Percentiles rank a stretch among this genome's conserved stretches.
These are phyloP conservation scores for Toxotes chatareus DNA, from an alignment of 2,113 vertebrate species.

Conservation along the genomic window DNA sequence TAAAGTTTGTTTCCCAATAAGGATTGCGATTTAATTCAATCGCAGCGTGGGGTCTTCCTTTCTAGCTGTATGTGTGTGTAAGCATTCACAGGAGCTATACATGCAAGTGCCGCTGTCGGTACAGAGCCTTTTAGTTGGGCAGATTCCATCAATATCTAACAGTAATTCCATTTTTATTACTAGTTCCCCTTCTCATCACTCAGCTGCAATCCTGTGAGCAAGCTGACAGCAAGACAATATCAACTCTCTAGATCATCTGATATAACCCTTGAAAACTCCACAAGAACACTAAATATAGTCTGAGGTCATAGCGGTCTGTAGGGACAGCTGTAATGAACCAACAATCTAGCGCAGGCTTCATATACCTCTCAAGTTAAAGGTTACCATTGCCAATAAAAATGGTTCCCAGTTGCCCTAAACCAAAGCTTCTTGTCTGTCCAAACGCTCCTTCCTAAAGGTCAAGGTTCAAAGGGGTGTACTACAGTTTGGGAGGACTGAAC, in stretches of 20 bases:
- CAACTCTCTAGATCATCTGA: constrained; percentile 43
- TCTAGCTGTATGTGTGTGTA: constrained; percentile 4
- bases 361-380: constrained; percentile 77
- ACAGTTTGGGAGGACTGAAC: constrained; percentile 14
- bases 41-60: neutral
- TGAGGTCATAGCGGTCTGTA: constrained; percentile 27
- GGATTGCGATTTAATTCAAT: constrained; percentile 41
- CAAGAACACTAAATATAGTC: constrained; percentile 44
- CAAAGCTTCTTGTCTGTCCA: constrained; percentile 49
- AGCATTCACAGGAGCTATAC: neutral
- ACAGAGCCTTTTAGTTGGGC: constrained; percentile 18
- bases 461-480: constrained; percentile 56
- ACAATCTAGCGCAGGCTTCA: constrained; percentile 58
- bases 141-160: constrained; percentile 56
- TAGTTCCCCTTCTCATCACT: constrained; percentile 58
- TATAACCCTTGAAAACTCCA: neutral
- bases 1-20: neutral
- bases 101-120: neutral
- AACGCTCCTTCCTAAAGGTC: constrained; percentile 60
- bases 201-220: constrained; percentile 31
- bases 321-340: constrained; percentile 64
- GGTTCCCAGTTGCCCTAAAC: constrained; percentile 61
- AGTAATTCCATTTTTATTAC: constrained; percentile 75
- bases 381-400: constrained; percentile 79
- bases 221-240: constrained; percentile 58